phyloP scores from a whole-genome alignment of 2,888 invertebrate genomes.

The Zygothrica quintamaculata region DNA sequence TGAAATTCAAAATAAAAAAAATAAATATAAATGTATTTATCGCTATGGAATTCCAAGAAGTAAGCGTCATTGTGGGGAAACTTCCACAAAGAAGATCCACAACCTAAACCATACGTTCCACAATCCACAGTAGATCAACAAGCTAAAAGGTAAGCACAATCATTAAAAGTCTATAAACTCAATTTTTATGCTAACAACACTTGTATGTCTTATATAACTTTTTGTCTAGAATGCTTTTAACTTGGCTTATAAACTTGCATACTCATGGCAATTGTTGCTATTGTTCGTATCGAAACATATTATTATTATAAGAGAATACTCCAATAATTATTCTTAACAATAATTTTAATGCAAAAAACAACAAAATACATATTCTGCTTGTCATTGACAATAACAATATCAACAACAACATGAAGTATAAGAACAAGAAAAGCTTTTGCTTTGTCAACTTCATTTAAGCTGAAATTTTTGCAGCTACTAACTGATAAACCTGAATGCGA shows the following conservation, averaged over 20 bases:
- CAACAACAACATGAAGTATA: no score
- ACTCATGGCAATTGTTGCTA: background rate
- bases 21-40: constrained; percentile 28
- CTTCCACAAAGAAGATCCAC: constrained; percentile 27
- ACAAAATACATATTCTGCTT: background rate
- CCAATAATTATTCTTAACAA: no score
- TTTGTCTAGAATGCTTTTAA: no score
- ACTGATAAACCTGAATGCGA: constrained; percentile 29
- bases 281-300: no score
- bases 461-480: constrained; percentile 23
- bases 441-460: constrained; percentile 17
- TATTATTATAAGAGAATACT: no score
- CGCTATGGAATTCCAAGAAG: constrained; percentile 55
- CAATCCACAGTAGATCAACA: no score
- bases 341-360: no score
- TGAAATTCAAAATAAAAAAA: constrained; percentile 35
- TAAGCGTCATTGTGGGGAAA: constrained; percentile 53
- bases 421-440: constrained; percentile 21
- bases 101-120: no score
- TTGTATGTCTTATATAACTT: no score
- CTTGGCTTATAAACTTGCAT: background rate
- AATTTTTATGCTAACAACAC: background rate
- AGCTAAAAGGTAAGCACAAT: constrained; percentile 11
- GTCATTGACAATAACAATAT: constrained; percentile 6
- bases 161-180: constrained; percentile 3